phyloP scores from a whole-genome alignment of 2,113 vertebrate genomes.

The Calyptommatus sinebrachiatus region DNA sequence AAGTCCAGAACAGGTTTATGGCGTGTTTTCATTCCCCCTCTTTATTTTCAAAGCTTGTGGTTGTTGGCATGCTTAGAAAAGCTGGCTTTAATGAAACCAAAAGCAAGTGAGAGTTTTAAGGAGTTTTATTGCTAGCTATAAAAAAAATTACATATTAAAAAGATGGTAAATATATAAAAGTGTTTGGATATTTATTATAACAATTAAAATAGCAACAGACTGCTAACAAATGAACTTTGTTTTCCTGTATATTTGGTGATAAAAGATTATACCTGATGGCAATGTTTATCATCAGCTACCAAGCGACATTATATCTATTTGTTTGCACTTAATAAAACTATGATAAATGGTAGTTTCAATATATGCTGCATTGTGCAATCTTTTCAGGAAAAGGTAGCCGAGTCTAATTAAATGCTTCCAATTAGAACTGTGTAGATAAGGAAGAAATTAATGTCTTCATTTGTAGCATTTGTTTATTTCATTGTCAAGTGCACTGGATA shows the following conservation, averaged over 20 bases:
- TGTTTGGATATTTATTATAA: slow-evolving; percentile 70
- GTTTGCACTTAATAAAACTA: slow-evolving; percentile 57
- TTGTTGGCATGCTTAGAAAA: slow-evolving; percentile 31
- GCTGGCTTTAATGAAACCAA: slow-evolving; percentile 19
- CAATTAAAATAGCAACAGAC: slow-evolving; percentile 72
- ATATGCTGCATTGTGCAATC: slow-evolving; percentile 42
- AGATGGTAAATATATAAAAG: slow-evolving; percentile 66
- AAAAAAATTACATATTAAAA: slow-evolving; percentile 62
- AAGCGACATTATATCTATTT: slow-evolving; percentile 52
- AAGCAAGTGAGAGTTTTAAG: slow-evolving; percentile 53
- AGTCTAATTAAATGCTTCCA: slow-evolving; percentile 75
- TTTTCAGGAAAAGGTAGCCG: slow-evolving; percentile 64
- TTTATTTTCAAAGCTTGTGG: slow-evolving; percentile 7
- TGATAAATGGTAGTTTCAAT: slow-evolving; percentile 62
- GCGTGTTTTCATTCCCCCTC: not conserved
- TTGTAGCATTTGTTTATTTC: slow-evolving; percentile 75
- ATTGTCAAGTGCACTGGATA: slow-evolving; percentile 63
- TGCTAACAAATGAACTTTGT: slow-evolving; percentile 69
- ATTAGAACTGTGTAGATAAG: slow-evolving; percentile 74
- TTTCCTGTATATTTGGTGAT: slow-evolving; percentile 68
- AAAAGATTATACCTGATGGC: slow-evolving; percentile 61
- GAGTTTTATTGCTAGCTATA: slow-evolving; percentile 66
- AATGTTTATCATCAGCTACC: slow-evolving; percentile 60
- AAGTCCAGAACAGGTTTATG: too few relatives aligned
- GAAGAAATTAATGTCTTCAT: slow-evolving; percentile 72